Evolutionary conservation across 2,888 invertebrate species (phyloP), one percentile per base, ranked within the genome.

Genomic region (Perizoma affinitatum): DNA sequence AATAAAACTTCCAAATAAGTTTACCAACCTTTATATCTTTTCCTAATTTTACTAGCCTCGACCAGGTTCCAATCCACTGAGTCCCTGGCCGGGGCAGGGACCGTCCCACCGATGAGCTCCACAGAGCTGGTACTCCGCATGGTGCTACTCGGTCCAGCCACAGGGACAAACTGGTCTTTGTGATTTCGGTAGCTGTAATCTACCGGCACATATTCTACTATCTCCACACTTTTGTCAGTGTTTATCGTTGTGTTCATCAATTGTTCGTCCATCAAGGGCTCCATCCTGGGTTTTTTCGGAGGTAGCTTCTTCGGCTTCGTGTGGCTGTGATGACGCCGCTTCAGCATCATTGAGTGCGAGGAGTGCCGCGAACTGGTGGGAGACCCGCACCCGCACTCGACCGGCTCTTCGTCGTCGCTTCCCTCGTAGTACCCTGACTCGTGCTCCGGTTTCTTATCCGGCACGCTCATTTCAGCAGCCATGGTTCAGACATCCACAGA

Each of bases 381-480:
- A 9, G 90, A 90, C 33, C 90, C 87, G 73, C 91, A 91, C 55
- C 84, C 88, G 68, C 88, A 89, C 90, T 93, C 94, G 88, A 92
- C 93, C 69, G 90, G 93, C 69, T 94, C 93, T 79, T 94, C 94
- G 76, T 94, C 93, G 78, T 94, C 93, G 82, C 94, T 95, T 72
- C 96, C 96, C 88, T 96, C 96, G 93, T 96, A 96, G 84, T 96
- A 96, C 68, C 96, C 96, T 84, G 96, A 96, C 92, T 97, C 96
- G 93, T 96, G 95, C 73, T 95, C 95, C 72, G 94, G 93, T 75
- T 94, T 94, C 74, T 95, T 95, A 77, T 92, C 90, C 71, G 94
- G 94, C 71, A 93, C 86, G 78, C 92, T 93, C 94, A 94, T 94
- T 79, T 93, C 93, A 78, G 84, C 87, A 78, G 91, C 90, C 91